Conservation (phyloP, 1,140 invertebrate genomes). For the Pseudoatta argentina region DNA sequence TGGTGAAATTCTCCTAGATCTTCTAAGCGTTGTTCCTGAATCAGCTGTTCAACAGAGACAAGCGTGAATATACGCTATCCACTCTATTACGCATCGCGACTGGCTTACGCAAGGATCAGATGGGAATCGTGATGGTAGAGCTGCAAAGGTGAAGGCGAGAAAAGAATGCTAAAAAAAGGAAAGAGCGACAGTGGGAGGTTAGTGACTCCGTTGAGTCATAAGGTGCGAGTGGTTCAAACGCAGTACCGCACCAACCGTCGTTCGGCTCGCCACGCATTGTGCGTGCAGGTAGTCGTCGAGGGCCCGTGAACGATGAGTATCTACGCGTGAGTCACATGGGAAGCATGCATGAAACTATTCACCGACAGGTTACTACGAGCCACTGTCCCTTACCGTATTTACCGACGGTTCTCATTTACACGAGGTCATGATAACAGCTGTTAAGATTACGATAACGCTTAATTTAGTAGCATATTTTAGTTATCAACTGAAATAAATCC, state of each 20-base stretch:
- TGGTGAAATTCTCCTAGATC: neutral
- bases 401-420: constrained; percentile 3
- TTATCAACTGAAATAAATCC: neutral
- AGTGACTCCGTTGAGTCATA: constrained; percentile 82
- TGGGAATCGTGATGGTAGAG: neutral
- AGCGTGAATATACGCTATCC: neutral
- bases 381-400: neutral
- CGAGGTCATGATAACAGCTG: no score
- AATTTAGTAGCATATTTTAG: neutral
- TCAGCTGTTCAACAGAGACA: neutral
- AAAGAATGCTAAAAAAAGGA: constrained; percentile 18
- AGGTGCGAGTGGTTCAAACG: constrained; percentile 68
- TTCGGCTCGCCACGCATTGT: constrained; percentile 76
- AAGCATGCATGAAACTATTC: constrained; percentile 79
- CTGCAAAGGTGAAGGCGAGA: neutral
- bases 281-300: constrained; percentile 73
- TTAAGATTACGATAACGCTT: neutral
- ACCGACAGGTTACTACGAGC: constrained; percentile 66
- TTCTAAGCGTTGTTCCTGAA: no score
- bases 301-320: constrained; percentile 78
- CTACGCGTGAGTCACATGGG: constrained; percentile 80
- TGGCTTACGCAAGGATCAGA: neutral
- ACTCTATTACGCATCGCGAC: neutral
- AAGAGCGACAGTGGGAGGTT: constrained; percentile 73
- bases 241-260: constrained; percentile 54